phyloP scores from a whole-genome alignment of 2,888 invertebrate species.

The Cryptocephalus moraei region DNA sequence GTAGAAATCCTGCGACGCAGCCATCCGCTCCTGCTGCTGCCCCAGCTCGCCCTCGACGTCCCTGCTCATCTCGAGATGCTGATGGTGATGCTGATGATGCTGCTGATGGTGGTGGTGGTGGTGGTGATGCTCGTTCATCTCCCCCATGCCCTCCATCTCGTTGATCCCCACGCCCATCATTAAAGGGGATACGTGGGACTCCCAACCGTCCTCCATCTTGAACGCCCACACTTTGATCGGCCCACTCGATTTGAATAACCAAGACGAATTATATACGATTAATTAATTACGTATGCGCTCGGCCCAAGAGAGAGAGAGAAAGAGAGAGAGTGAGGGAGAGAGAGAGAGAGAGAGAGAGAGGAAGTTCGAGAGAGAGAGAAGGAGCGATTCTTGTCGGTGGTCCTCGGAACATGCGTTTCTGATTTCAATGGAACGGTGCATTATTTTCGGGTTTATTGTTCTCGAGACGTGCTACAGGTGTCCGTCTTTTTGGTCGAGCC shows the following conservation, averaged over 20 bases:
- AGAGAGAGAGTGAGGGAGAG: no score
- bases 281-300: constrained; percentile 17
- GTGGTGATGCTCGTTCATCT: constrained; percentile 22
- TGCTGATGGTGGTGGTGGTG: constrained; percentile 17
- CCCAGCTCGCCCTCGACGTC: constrained; percentile 12
- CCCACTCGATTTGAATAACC: constrained; percentile 20
- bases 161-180: constrained; percentile 37
- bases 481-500: neutral
- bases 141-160: constrained; percentile 29
- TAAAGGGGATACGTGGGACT: constrained; percentile 37
- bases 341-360: no score
- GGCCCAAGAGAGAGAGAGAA: neutral
- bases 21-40: constrained; percentile 7
- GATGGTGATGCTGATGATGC: constrained; percentile 17
- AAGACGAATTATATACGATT: constrained; percentile 14
- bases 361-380: no score
- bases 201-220: constrained; percentile 40
- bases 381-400: no score
- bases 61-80: neutral
- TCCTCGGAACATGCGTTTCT: no score
- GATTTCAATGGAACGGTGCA: no score
- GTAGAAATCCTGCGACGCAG: constrained; percentile 16
- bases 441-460: constrained; percentile 3
- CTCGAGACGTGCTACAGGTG: neutral
- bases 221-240: constrained; percentile 20